phyloP scores from a whole-genome alignment of 2,888 invertebrate genomes.

The Corbicula japonica region DNA sequence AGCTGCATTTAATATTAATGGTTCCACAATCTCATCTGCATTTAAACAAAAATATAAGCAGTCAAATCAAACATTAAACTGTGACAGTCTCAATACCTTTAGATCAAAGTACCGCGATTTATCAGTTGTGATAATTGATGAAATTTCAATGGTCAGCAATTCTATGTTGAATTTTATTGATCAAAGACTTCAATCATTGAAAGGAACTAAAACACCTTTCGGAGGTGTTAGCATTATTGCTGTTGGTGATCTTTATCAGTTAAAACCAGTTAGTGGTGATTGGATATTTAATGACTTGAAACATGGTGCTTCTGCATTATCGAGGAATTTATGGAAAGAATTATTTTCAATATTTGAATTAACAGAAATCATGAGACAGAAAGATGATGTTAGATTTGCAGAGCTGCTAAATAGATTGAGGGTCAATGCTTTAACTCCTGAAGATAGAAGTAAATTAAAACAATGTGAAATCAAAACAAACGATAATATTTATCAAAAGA shows the following conservation, averaged over 20 bases:
- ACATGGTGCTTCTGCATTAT: conserved; percentile 48
- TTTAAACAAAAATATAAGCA: too few species aligned
- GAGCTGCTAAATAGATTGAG: conserved; percentile 63
- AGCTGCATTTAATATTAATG: too few species aligned
- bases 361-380: conserved; percentile 66
- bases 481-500: conserved; percentile 30
- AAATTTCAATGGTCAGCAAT: too few species aligned
- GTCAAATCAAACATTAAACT: conserved; percentile 42
- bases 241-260: conserved; percentile 64
- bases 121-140: too few species aligned
- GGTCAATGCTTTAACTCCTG: conserved; percentile 60
- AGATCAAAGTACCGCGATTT: conserved; percentile 58
- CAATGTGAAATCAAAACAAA: conserved; percentile 10
- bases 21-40: conserved; percentile 55
- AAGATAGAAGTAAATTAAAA: conserved; percentile 57
- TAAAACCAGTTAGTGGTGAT: conserved; percentile 58
- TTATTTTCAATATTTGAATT: conserved; percentile 61
- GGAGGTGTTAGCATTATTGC: conserved; percentile 57
- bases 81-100: conserved; percentile 56
- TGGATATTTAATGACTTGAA: conserved; percentile 43
- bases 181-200: too few species aligned
- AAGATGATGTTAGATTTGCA: conserved; percentile 64
- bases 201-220: too few species aligned
- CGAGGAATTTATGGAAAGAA: conserved; percentile 63
- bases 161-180: too few species aligned